These are phyloP conservation scores for Huso huso DNA, from an alignment of 2,797 vertebrate genomes.

Conservation along the genomic window DNA sequence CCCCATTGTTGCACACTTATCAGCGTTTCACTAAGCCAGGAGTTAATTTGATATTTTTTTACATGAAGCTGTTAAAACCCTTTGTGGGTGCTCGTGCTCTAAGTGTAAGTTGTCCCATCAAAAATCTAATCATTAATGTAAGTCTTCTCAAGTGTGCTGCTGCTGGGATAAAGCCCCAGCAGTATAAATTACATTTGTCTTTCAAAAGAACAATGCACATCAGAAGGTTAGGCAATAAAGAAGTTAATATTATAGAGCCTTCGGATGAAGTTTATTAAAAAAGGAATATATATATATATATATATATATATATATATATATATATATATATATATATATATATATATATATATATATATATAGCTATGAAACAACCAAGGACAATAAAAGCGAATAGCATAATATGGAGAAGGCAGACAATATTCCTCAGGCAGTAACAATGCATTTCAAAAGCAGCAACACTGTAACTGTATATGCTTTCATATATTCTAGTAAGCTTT, in stretches of 20 bases:
- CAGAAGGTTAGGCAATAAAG: conserved; percentile 26
- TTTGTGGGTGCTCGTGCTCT: conserved; percentile 2
- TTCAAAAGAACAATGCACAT: conserved; percentile 21
- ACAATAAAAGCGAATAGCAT: conserved; percentile 11
- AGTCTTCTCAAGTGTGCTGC: conserved; percentile 7
- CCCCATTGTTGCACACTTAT: too few species aligned
- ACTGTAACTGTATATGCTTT: conserved; percentile 4
- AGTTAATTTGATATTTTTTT: too few species aligned
- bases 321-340: background rate
- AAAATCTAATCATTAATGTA: conserved; percentile 13
- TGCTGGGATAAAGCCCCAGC: conserved; percentile 1
- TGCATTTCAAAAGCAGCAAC: conserved; percentile 53
- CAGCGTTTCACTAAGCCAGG: too few species aligned
- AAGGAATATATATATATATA: background rate
- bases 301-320: too few species aligned
- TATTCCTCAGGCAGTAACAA: conserved; percentile 45
- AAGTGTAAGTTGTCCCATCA: conserved; percentile 8
- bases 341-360: too few species aligned
- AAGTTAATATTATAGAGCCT: conserved; percentile 19
- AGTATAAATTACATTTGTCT: conserved; percentile 9
- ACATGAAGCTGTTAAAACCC: background rate
- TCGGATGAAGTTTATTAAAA: conserved; percentile 16
- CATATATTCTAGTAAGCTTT: too few species aligned
- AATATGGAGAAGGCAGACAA: conserved; percentile 33
- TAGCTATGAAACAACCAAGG: conserved; percentile 17